Base-by-base conservation (phyloP, 2,888 invertebrate genomes). In the Parnassius smintheus region DNA sequence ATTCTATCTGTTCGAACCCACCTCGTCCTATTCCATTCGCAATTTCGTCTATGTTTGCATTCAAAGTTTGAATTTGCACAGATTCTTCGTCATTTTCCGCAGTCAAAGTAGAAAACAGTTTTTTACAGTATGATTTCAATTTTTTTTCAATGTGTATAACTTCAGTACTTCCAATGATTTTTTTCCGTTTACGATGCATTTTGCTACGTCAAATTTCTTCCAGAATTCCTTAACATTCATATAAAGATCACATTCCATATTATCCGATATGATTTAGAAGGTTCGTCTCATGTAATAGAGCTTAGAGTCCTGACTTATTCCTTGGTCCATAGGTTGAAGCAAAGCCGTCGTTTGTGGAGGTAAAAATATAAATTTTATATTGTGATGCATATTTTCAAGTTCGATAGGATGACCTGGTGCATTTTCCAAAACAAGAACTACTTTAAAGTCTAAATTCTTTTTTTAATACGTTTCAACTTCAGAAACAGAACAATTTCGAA, bases 271-370 rank as follows among this genome's bases (percentile, higher is more conserved):
- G 61, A 65, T 69, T 64, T 59, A 46, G 60, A 72, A 70, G 65
- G 68, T 68, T 66, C 65, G 66, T 68, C 68, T 65, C 65, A 70
- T 68, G 66, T 70, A 69, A 65, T n/a, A 68, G 60, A 70, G 65
- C 66, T 70, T 69, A 67, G 68, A 71, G 65, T 63, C 67, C 62
- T 70, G 66, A 60, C 71, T 71, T 68, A 72, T 68, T 62, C 69
- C 69, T 71, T 71, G 71, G 65, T 71, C 68, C 69, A 69, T 69
- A 64, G 70, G 68, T 70, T 72, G 71, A 67, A 73, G 70, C 64
- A 73, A 70, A 68, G 70, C 64, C n/a, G n/a, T n/a, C n/a, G n/a
- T n/a, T n/a, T n/a, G n/a, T n/a, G n/a, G n/a, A n/a, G n/a, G n/a
- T n/a, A n/a, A n/a, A n/a, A n/a, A n/a, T n/a, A n/a, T n/a, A n/a